Evolutionary conservation across 1,140 invertebrate species (phyloP), one percentile per base, ranked within the genome.

Genomic region (Atta texana): DNA sequence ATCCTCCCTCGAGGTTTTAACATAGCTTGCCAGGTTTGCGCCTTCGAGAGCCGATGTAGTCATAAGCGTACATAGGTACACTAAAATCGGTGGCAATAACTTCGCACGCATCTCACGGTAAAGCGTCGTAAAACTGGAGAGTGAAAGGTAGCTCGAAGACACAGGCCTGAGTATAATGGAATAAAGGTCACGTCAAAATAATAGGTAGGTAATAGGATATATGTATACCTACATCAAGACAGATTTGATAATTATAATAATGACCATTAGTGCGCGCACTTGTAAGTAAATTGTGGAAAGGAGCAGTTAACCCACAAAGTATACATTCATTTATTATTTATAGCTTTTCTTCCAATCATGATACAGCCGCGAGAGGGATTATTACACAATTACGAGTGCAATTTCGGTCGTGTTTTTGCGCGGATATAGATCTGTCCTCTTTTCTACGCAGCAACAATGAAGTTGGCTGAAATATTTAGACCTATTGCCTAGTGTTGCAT

Each of bases 381-480:
- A 94, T 95, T 95, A 94, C 90, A 92, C 91, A 94, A 94, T 95
- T 94, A 95, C 92, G 77, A 81, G 88, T 90, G 93, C 91, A 92
- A 94, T 95, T 94, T 94, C 87, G 92, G 89, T 85, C 91, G 88
- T 90, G 92, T 92, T 94, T 94, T 93, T 89, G 72, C 34, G 16
- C 66, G 44, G 34, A 76, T 76, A 69, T 75, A 66, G 57, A 81
- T 78, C 66, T 80, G 80, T 81, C 87, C 88, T 82, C 80, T 77
- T 90, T 88, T 87, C 31, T 34, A 69, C 18, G 55, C 55, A 5
- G 49, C 63, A 68, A 55, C 49, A 18, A 18, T 28, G 21, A 81
- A 69, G 31, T 69, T 14, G 28, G 14, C 34, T 55, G 28, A 3
- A 68, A 24, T 44, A 77, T n/a, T 8, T 16, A 57, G 14, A 39